Evolutionary conservation across 2,888 invertebrate species (phyloP).

Genomic region (Bembecia ichneumoniformis): DNA sequence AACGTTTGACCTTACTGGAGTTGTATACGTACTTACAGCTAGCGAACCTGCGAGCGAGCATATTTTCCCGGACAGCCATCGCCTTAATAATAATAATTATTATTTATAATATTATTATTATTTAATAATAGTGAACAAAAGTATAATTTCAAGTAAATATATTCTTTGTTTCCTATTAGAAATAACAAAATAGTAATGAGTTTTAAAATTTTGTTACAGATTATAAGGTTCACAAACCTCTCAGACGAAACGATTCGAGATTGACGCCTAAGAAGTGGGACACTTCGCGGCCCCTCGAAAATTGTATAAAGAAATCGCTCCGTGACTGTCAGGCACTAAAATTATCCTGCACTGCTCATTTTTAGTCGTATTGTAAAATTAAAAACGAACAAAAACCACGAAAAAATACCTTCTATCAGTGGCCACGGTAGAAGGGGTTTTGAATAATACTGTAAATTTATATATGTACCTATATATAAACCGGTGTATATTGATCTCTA

Average conservation of each 20-base stretch:
- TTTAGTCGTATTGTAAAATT: constrained; percentile 46
- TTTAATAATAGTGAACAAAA: too few species aligned
- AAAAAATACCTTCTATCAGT: constrained; percentile 54
- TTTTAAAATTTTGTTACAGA: constrained; percentile 46
- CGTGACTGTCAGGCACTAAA: constrained; percentile 52
- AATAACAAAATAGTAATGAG: too few species aligned
- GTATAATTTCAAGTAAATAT: too few species aligned
- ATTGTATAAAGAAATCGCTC: constrained; percentile 50
- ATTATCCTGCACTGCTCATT: constrained; percentile 58
- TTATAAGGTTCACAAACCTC: constrained; percentile 41
- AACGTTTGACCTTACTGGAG: too few species aligned
- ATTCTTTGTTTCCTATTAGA: too few species aligned
- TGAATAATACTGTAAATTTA: constrained; percentile 33
- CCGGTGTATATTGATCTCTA: constrained; percentile 61
- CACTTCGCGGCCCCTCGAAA: constrained; percentile 44
- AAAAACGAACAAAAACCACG: constrained; percentile 38
- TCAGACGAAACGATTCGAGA: constrained; percentile 66
- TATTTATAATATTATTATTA: too few species aligned
- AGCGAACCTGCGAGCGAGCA: too few species aligned
- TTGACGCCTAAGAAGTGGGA: constrained; percentile 33
- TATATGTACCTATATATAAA: constrained; percentile 65
- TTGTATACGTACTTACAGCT: too few species aligned
- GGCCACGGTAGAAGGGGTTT: constrained; percentile 59
- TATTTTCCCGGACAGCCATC: too few species aligned
- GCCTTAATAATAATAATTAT: too few species aligned